phyloP scores from a whole-genome alignment of 2,888 invertebrate genomes.

The Drosophila aldrichi region DNA sequence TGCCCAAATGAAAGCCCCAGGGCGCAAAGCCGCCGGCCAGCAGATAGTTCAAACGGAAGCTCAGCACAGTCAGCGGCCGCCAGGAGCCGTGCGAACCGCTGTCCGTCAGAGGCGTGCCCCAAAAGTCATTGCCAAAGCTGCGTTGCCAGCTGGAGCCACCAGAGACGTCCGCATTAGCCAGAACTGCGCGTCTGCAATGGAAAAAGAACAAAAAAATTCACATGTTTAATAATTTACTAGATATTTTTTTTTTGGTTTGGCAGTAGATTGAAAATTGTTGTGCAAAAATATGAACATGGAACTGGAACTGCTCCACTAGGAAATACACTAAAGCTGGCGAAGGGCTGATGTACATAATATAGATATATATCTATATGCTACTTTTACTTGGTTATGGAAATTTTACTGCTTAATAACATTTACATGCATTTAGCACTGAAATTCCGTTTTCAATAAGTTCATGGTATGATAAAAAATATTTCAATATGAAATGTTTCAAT shows the following conservation, averaged over 20 bases:
- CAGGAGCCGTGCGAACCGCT: conserved; percentile 98
- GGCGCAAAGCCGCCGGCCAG: conserved; percentile 92
- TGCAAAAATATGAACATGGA: too few relatives aligned
- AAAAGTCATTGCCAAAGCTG: conserved; percentile 97
- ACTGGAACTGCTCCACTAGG: too few relatives aligned
- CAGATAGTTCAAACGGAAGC: conserved; percentile 93
- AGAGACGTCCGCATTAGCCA: conserved; percentile 96
- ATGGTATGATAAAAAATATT: too few relatives aligned
- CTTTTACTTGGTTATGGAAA: too few relatives aligned
- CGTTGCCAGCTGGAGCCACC: conserved; percentile 93
- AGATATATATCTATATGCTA: too few relatives aligned
- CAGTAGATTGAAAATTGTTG: not conserved
- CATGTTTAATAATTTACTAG: not conserved
- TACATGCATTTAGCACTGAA: too few relatives aligned
- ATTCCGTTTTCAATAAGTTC: too few relatives aligned
- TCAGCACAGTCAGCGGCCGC: conserved; percentile 95
- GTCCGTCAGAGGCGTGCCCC: conserved; percentile 97
- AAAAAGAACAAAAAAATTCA: conserved; percentile 45
- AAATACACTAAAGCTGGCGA: too few relatives aligned
- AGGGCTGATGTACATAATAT: too few relatives aligned
- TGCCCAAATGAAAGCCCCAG: conserved; percentile 94
- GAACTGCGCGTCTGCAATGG: conserved; percentile 94
- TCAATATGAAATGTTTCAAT: too few relatives aligned
- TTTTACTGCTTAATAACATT: too few relatives aligned
- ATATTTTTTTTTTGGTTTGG: not conserved